These are phyloP conservation scores for Melanotaenia nigrans DNA, from an alignment of 2,797 vertebrate genomes.

Conservation along the genomic window DNA sequence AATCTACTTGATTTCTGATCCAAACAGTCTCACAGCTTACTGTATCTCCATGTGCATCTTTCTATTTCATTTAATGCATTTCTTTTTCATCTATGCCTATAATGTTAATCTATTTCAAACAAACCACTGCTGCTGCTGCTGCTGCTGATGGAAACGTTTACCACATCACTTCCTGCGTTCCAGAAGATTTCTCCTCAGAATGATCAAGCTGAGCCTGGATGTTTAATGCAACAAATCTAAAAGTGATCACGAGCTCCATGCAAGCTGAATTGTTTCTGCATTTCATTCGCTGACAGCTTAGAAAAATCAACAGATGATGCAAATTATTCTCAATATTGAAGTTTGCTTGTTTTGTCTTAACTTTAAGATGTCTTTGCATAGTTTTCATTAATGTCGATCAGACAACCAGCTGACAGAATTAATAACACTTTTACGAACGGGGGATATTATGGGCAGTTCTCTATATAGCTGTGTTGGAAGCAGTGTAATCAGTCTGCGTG, in stretches of 20 bases:
- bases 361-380: neutral
- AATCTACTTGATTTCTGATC: conserved; percentile 45
- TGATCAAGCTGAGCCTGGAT: conserved; percentile 25
- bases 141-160: conserved; percentile 44
- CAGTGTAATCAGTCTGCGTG: neutral
- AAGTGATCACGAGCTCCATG: conserved; percentile 15
- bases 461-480: neutral
- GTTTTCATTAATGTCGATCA: neutral
- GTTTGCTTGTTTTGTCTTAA: neutral
- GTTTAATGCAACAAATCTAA: neutral
- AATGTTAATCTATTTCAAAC: conserved; percentile 52
- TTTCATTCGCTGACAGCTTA: conserved; percentile 8
- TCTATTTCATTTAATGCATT: conserved; percentile 49
- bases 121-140: conserved; percentile 29
- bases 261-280: conserved; percentile 3
- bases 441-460: neutral
- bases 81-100: conserved; percentile 50
- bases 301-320: conserved; percentile 12
- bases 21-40: conserved; percentile 27
- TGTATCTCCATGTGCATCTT: conserved; percentile 28
- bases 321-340: conserved; percentile 7
- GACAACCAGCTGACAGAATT: neutral
- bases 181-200: conserved; percentile 48
- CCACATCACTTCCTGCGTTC: conserved; percentile 43
- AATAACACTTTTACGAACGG: neutral